Base-by-base conservation (phyloP, 2,113 vertebrate genomes). In the Heptranchias perlo region DNA sequence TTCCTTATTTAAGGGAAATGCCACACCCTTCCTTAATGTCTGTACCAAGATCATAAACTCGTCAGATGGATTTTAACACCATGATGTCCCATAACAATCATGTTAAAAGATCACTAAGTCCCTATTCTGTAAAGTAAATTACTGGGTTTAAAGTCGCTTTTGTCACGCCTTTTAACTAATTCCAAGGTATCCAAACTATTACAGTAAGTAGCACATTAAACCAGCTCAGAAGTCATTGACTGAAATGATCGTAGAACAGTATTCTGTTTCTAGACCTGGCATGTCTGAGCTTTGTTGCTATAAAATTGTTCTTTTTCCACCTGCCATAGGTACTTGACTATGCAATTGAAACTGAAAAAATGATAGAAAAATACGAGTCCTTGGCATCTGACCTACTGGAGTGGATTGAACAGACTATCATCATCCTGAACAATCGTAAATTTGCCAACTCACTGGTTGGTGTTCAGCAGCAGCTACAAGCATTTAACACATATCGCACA, bases 341-440 rank as follows among this genome's bases (percentile, higher is more conserved):
- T 44, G 99, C 99, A 96, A 99, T 99, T 44, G 99, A 99, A 97
- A 99, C 99, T 0, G 99, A 99, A 97, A 99, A 99, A 96, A 99
- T 99, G 99, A 98, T 99, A 0, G 98, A 99, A 96, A 99, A 99
- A 96, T 99, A 99, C 0, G 99, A 99, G 96, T 99, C 98, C 0
- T 98, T 99, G 97, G 99, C 99, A 54, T 99, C 99, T 0, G 99
- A 99, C 97, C 98, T 99, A 84, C 98, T 99, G 87, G 99, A 99
- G 97, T 99, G 99, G 99, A 99, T 99, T 49, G 99, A 99, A 96
- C 99, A 99, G 97, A 99, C 99, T 97, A 99, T 99, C 97, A 99
- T 99, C 97, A 99, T 99, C 97, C 98, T 99, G 96, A 99, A 99
- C 98, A 99, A 99, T 97, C 98, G 99, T 97, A 99, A 99, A 97